These are phyloP conservation scores for Pseudobourletiella spinata DNA, from an alignment of 1,140 invertebrate species.

Conservation along the genomic window DNA sequence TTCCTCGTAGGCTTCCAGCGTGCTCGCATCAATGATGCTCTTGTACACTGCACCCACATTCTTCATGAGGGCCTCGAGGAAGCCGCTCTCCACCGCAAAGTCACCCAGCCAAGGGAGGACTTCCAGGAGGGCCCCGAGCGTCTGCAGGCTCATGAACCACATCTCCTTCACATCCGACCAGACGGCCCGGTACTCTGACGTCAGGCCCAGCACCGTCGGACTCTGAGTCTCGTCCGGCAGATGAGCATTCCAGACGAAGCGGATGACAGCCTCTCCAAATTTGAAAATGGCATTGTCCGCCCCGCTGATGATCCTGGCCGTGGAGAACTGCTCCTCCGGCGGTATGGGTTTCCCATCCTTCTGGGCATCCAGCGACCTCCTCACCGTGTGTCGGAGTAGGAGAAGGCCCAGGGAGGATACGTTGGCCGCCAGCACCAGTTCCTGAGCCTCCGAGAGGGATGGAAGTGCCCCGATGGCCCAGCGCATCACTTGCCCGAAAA, in stretches of 20 bases:
- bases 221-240: conserved; percentile 74
- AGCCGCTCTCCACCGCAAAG: conserved; percentile 84
- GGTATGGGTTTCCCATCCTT: conserved; percentile 72
- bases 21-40: conserved; percentile 66
- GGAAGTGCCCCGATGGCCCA: conserved; percentile 81
- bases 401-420: conserved; percentile 70
- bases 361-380: conserved; percentile 41
- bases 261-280: conserved; percentile 75
- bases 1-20: conserved; percentile 82
- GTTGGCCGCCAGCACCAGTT: conserved; percentile 74
- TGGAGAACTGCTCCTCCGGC: conserved; percentile 53
- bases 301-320: conserved; percentile 28
- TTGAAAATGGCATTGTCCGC: conserved; percentile 42
- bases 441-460: conserved; percentile 64
- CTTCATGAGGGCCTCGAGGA: conserved; percentile 74
- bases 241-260: conserved; percentile 87
- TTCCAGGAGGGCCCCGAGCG: conserved; percentile 66
- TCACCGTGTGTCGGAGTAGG: conserved; percentile 70
- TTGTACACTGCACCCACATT: conserved; percentile 69
- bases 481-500: conserved; percentile 69
- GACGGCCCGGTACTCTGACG: conserved; percentile 71
- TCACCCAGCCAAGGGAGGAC: conserved; percentile 79
- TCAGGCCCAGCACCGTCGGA: conserved; percentile 61
- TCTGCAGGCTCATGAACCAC: conserved; percentile 91
- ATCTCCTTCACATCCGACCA: conserved; percentile 83